Conservation (phyloP, 1,140 invertebrate species). For the Armadillidium nasatum region DNA sequence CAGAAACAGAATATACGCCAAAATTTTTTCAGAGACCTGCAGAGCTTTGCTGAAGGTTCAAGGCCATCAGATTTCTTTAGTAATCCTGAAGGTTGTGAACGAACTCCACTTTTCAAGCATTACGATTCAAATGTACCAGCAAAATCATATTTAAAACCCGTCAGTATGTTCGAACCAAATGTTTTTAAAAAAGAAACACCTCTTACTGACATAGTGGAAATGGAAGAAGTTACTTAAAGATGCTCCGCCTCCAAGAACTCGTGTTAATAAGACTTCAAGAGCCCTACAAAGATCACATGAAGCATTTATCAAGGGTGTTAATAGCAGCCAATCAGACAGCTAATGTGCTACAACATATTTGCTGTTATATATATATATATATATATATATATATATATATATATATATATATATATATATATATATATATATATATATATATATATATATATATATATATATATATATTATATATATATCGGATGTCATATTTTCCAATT, state of each 20-base stretch:
- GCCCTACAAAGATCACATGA: background rate
- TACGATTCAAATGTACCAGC: too few relatives aligned
- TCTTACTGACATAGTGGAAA: background rate
- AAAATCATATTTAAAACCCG: too few relatives aligned
- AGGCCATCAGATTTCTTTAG: too few relatives aligned
- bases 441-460: conserved; percentile 6
- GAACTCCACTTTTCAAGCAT: too few relatives aligned
- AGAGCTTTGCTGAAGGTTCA: too few relatives aligned
- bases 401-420: conserved; percentile 6
- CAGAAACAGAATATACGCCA: too few relatives aligned
- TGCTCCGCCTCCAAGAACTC: conserved; percentile 2
- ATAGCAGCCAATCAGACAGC: background rate
- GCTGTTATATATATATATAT: background rate
- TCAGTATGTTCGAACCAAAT: too few relatives aligned
- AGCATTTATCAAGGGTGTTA: background rate
- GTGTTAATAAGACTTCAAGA: background rate
- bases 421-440: conserved; percentile 6
- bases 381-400: conserved; percentile 6
- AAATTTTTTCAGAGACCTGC: too few relatives aligned
- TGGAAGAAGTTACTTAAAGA: background rate
- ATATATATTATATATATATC: background rate
- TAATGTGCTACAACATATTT: background rate
- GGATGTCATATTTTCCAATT: too few relatives aligned
- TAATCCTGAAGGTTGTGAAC: too few relatives aligned
- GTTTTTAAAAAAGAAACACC: too few relatives aligned